Conservation (phyloP, 2,797 vertebrate genomes). For the Macropus fuliginosus region DNA sequence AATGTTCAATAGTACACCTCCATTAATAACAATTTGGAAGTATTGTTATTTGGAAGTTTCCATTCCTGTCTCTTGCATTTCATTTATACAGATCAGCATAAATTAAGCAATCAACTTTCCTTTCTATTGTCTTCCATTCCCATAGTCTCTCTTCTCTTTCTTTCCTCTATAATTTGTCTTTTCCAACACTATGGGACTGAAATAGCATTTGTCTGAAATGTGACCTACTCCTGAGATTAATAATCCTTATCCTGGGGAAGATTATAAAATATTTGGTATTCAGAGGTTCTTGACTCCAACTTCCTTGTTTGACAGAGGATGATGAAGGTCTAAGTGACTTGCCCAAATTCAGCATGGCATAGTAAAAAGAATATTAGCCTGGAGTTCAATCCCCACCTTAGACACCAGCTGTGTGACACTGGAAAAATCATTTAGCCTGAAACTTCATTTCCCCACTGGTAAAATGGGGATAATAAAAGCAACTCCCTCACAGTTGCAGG, state of each 20-base stretch:
- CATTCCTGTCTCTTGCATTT: slow-evolving; percentile 55
- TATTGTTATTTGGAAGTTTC: slow-evolving; percentile 46
- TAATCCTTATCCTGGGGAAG: background rate
- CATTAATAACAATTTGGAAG: slow-evolving; percentile 30
- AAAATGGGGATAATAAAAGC: slow-evolving; percentile 9
- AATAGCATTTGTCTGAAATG: background rate
- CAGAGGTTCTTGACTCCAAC: background rate
- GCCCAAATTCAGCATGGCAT: background rate
- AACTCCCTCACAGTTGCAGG: background rate
- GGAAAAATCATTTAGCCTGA: slow-evolving; percentile 70
- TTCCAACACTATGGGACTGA: slow-evolving; percentile 10
- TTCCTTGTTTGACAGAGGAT: background rate
- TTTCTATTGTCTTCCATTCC: slow-evolving; percentile 45
- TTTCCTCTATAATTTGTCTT: slow-evolving; percentile 45
- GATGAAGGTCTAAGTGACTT: background rate
- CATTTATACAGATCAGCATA: slow-evolving; percentile 67
- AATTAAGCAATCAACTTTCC: slow-evolving; percentile 5
- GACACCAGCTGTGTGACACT: slow-evolving; percentile 61
- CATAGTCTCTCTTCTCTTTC: slow-evolving; percentile 6
- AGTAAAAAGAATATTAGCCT: slow-evolving; percentile 25
- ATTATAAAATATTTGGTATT: background rate
- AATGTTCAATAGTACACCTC: background rate
- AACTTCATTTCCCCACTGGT: slow-evolving; percentile 71
- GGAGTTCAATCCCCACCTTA: slow-evolving; percentile 13
- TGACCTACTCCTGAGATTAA: slow-evolving; percentile 52